Conservation (phyloP, 2,113 vertebrate genomes). For the Hippolais icterina region DNA sequence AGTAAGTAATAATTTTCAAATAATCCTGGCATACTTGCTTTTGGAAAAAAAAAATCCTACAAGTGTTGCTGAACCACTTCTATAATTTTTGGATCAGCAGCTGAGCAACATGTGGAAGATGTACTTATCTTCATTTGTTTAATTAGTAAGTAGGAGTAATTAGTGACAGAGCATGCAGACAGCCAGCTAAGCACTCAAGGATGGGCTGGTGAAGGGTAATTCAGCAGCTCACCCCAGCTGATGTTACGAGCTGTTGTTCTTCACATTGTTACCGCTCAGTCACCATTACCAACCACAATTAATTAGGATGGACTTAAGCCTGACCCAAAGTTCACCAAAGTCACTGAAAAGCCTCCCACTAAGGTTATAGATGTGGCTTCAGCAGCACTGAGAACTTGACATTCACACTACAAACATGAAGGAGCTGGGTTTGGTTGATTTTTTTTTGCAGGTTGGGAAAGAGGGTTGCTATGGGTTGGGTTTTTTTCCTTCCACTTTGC, state of each 20-base stretch:
- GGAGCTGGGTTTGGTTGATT: background rate
- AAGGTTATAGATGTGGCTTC: background rate
- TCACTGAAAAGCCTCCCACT: background rate
- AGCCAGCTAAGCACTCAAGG: background rate
- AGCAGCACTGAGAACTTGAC: rapidly evolving
- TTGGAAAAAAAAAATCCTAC: background rate
- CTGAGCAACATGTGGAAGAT: background rate
- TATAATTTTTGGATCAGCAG: background rate
- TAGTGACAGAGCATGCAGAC: background rate
- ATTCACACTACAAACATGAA: background rate
- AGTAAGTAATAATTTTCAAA: background rate
- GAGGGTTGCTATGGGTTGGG: background rate
- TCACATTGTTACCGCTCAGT: background rate
- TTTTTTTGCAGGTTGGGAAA: background rate
- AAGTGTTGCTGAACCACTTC: background rate
- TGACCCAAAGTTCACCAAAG: background rate
- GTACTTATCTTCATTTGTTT: background rate
- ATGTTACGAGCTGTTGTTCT: background rate
- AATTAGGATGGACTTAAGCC: background rate
- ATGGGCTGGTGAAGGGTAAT: background rate
- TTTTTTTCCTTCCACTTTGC: background rate
- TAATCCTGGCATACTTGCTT: background rate
- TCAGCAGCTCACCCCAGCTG: background rate
- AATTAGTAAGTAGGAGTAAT: background rate
- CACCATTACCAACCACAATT: background rate